phyloP scores from a whole-genome alignment of 2,888 invertebrate species.

The Cephus nigrinus region DNA sequence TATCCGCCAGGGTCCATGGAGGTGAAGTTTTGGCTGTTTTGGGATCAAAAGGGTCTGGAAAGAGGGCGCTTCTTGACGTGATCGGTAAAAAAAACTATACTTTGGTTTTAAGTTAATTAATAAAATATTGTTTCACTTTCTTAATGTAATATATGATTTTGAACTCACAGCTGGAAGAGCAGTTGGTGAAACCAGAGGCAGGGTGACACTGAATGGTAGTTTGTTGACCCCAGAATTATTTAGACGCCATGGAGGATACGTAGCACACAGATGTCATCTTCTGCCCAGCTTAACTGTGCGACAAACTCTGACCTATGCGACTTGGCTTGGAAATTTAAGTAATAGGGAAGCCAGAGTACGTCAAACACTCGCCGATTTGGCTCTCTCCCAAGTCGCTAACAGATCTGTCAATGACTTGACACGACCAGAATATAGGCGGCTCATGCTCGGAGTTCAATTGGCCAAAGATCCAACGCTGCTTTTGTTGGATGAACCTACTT shows the following conservation, averaged over 20 bases:
- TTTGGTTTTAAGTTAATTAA: neutral
- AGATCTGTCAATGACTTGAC: constrained; percentile 86
- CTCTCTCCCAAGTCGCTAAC: constrained; percentile 89
- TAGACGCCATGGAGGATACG: constrained; percentile 88
- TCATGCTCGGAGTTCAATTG: constrained; percentile 92
- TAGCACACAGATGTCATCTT: constrained; percentile 86
- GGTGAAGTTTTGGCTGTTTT: constrained; percentile 94
- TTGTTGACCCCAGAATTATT: constrained; percentile 84
- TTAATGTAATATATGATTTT: neutral
- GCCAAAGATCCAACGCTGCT: constrained; percentile 93
- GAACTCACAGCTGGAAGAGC: constrained; percentile 73
- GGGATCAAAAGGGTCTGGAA: constrained; percentile 96
- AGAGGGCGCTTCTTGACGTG: constrained; percentile 92
- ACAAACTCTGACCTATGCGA: constrained; percentile 85
- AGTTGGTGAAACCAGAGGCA: constrained; percentile 83
- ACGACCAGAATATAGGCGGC: constrained; percentile 88
- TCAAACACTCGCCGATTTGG: constrained; percentile 93
- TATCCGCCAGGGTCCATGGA: constrained; percentile 89
- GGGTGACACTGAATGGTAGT: constrained; percentile 89
- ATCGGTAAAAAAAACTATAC: constrained; percentile 67
- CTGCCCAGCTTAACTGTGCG: constrained; percentile 89
- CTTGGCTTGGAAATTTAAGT: constrained; percentile 66
- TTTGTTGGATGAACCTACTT: constrained; percentile 92
- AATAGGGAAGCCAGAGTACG: constrained; percentile 80
- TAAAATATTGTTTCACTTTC: neutral